A percentile compares a stretch with the other conserved stretches of the same genome.
Evolutionary conservation across 2,797 vertebrate species (phyloP).

Genomic region (Chrysocyon brachyurus): DNA sequence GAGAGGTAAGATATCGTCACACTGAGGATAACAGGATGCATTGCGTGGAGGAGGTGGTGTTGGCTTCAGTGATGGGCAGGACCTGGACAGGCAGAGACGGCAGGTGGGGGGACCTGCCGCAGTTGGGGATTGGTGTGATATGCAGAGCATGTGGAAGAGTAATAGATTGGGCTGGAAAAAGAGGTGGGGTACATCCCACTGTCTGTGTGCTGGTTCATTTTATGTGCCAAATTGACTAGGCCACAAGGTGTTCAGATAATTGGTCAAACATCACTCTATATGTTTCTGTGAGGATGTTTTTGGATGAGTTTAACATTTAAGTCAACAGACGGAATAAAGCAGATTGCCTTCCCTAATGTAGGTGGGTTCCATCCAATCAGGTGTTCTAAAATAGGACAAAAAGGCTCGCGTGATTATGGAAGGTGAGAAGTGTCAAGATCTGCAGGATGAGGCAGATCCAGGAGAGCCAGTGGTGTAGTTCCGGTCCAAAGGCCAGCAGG

Average conservation of each 20-base stretch:
- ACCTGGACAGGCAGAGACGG: neutral
- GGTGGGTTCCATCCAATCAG: neutral
- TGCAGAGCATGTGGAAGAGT: neutral
- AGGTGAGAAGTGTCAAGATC: neutral
- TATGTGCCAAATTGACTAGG: neutral
- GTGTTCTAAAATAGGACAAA: neutral
- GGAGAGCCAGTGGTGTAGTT: neutral
- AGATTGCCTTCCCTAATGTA: neutral
- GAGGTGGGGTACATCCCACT: neutral
- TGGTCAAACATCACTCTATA: neutral
- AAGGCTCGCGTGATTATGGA: neutral
- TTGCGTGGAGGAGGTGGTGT: neutral
- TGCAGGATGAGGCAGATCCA: neutral
- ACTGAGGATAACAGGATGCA: neutral
- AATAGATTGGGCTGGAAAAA: neutral
- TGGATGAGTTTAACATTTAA: neutral
- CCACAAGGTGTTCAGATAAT: neutral
- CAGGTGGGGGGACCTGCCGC: neutral
- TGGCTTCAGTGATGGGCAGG: neutral
- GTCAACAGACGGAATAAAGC: neutral
- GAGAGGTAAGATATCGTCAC: too few relatives aligned
- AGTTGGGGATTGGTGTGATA: neutral
- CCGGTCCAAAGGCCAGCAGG: neutral
- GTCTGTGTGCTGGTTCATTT: neutral
- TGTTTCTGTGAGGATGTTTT: neutral